A percentile compares a stretch with the other conserved stretches of the same genome.
Evolutionary conservation across 1,140 invertebrate species (phyloP).

Genomic region (Formica selysi): DNA sequence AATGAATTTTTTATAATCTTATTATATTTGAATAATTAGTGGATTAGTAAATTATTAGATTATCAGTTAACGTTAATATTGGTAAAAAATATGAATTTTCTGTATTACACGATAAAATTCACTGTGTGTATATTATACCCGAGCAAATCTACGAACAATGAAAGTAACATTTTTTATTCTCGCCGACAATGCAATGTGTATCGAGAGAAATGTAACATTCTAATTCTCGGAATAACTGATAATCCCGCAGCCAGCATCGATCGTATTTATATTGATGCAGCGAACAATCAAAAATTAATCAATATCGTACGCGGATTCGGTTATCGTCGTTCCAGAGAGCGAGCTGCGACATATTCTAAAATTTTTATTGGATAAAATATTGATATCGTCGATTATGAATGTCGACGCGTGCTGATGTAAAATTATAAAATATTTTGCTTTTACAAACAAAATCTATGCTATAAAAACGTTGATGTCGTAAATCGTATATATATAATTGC

Average conservation of each 20-base stretch:
- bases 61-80: not conserved
- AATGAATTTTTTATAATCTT: not conserved
- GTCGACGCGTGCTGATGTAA: not conserved
- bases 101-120: not conserved
- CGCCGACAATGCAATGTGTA: not conserved
- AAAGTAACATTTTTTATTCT: not conserved
- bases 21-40: not conserved
- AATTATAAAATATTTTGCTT: constrained; percentile 24
- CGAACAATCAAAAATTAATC: constrained; percentile 40
- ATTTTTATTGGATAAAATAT: constrained; percentile 45
- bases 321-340: not conserved
- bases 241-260: not conserved
- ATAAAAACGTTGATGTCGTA: not conserved
- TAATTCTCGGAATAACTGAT: constrained; percentile 2
- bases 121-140: not conserved
- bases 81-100: not conserved
- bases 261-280: constrained; percentile 26
- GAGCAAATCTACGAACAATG: not conserved
- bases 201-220: not conserved
- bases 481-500: constrained; percentile 2
- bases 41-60: not conserved
- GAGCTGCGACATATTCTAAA: not conserved
- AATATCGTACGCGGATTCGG: not conserved
- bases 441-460: not conserved
- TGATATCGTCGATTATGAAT: not conserved